These are phyloP conservation scores for Ophion obscuratus DNA, from an alignment of 2,888 invertebrate species.

Conservation along the genomic window DNA sequence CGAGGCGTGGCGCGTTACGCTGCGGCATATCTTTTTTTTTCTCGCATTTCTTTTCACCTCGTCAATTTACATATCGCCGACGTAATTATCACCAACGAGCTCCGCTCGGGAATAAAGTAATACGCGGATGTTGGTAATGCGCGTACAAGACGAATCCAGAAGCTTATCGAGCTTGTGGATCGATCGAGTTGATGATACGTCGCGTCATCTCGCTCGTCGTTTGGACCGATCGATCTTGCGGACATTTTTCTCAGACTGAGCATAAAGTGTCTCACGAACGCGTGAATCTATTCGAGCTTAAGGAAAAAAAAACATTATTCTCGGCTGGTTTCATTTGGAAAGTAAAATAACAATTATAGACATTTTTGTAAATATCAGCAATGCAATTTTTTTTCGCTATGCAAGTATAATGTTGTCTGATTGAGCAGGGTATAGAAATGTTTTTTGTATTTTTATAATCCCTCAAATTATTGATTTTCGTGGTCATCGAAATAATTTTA, in stretches of 20 bases:
- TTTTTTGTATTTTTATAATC: too few species aligned
- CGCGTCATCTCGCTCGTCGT: neutral
- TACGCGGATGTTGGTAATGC: slow-evolving; percentile 12
- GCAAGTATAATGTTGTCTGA: too few species aligned
- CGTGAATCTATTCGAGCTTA: neutral
- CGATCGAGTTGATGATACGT: slow-evolving; percentile 29
- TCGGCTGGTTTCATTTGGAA: too few species aligned
- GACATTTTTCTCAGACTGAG: neutral
- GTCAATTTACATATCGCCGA: slow-evolving; percentile 40
- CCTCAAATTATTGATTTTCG: too few species aligned
- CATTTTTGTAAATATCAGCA: too few species aligned
- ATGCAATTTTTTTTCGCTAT: too few species aligned
- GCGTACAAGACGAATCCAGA: slow-evolving; percentile 11
- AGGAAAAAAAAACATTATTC: too few species aligned
- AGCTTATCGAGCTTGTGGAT: slow-evolving; percentile 50
- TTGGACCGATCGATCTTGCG: slow-evolving; percentile 19
- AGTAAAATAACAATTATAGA: too few species aligned
- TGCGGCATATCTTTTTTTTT: slow-evolving; percentile 26
- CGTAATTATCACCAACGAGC: slow-evolving; percentile 53
- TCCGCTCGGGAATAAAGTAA: slow-evolving; percentile 30
- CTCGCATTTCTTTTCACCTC: slow-evolving; percentile 31
- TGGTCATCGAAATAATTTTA: too few species aligned
- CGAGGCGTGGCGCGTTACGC: slow-evolving; percentile 28
- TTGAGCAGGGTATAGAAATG: too few species aligned
- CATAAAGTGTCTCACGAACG: neutral